Percentiles rank a stretch among this genome's conserved stretches.
Evolutionary conservation across 2,113 vertebrate genomes (phyloP).

Genomic region (Gymnocephalus cernua): DNA sequence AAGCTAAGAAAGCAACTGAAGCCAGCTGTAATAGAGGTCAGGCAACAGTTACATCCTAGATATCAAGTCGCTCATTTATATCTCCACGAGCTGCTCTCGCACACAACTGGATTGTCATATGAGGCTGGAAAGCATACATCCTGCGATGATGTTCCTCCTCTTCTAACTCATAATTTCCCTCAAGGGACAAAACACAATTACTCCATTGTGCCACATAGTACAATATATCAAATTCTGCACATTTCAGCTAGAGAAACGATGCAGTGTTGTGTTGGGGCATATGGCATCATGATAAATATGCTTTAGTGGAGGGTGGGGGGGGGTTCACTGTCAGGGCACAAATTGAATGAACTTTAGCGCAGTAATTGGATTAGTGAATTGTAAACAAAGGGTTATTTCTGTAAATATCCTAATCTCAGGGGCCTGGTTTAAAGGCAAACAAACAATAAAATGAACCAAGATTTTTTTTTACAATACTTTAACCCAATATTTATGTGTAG

Average conservation of each 20-base stretch:
- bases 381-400: constrained; percentile 57
- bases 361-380: constrained; percentile 48
- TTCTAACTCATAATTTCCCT: constrained; percentile 56
- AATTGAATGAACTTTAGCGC: constrained; percentile 54
- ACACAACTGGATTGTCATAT: constrained; percentile 30
- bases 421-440: constrained; percentile 23
- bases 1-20: constrained; percentile 42
- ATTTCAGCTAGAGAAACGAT: constrained; percentile 66
- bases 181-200: constrained; percentile 73
- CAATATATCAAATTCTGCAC: constrained; percentile 74
- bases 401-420: constrained; percentile 48
- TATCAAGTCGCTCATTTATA: constrained; percentile 55
- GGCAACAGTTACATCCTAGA: constrained; percentile 29
- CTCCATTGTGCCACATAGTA: constrained; percentile 63
- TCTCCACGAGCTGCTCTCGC: constrained; percentile 34
- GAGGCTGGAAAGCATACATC: constrained; percentile 47
- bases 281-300: constrained; percentile 70
- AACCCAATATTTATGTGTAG: not conserved
- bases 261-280: constrained; percentile 59
- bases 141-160: constrained; percentile 53
- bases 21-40: constrained; percentile 32
- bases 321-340: constrained; percentile 52
- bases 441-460: constrained; percentile 10
- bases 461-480: not conserved
- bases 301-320: constrained; percentile 33